Conservation (phyloP, 2,797 vertebrate genomes). For the Sebastes hopkinsi region DNA sequence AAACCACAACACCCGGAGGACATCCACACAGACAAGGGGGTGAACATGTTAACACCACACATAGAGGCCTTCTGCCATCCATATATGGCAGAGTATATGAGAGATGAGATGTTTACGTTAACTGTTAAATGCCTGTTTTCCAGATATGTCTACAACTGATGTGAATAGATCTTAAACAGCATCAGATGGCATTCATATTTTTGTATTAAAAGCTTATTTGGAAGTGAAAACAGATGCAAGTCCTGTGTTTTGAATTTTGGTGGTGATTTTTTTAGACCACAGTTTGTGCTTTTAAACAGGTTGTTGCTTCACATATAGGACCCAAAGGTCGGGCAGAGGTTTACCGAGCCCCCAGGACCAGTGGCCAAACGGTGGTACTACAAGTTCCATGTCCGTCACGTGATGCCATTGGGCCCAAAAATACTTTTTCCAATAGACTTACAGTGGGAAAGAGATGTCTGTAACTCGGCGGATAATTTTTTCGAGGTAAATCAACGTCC, state of each 20-base stretch:
- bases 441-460: background rate
- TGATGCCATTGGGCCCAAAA: background rate
- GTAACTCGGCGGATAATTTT: no score
- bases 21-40: background rate
- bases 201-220: background rate
- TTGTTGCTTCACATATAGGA: background rate
- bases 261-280: background rate
- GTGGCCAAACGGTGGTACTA: background rate
- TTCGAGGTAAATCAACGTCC: background rate
- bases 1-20: conserved; percentile 3
- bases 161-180: background rate
- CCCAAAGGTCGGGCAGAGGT: background rate
- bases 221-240: background rate
- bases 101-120: background rate
- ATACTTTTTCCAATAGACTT: background rate
- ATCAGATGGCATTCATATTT: background rate
- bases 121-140: background rate
- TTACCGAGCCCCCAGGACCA: background rate
- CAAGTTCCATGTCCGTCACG: background rate
- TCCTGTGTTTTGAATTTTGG: background rate
- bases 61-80: background rate
- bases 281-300: conserved; percentile 5
- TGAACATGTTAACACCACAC: background rate
- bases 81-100: background rate
- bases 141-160: background rate